phyloP scores from a whole-genome alignment of 1,140 invertebrate genomes.

The Eupristina koningsbergeri region DNA sequence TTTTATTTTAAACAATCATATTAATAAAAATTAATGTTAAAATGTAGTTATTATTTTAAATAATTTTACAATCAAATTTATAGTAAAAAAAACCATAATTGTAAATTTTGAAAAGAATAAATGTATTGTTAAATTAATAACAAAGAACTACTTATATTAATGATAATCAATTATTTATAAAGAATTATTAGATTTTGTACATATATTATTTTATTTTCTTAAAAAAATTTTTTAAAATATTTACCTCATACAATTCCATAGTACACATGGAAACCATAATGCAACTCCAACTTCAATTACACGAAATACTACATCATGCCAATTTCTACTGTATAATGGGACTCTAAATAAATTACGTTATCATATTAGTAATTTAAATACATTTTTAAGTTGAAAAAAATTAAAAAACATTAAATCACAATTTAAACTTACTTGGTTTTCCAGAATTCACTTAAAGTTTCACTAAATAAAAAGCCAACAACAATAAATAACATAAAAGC shows the following conservation, averaged over 20 bases:
- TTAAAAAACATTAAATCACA: slow-evolving; percentile 10
- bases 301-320: slow-evolving; percentile 92
- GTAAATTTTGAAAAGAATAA: too few species aligned
- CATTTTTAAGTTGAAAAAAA: not conserved
- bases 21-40: not conserved
- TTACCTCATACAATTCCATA: slow-evolving; percentile 94
- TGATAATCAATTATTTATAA: too few species aligned
- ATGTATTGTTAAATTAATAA: too few species aligned
- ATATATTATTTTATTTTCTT: too few species aligned
- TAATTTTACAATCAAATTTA: not conserved
- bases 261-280: slow-evolving; percentile 94
- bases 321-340: slow-evolving; percentile 89
- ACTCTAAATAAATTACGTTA: slow-evolving; percentile 76
- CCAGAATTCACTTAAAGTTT: slow-evolving; percentile 93
- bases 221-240: too few species aligned
- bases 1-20: too few species aligned
- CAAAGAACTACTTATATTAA: too few species aligned
- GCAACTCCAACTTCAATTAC: slow-evolving; percentile 94
- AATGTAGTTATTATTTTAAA: not conserved
- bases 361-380: not conserved
- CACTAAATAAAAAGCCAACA: slow-evolving; percentile 89
- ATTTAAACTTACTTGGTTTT: slow-evolving; percentile 83
- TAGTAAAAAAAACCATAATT: not conserved
- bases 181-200: too few species aligned
- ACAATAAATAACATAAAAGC: slow-evolving; percentile 89